Base-by-base conservation (phyloP, 2,888 invertebrate species). In the Rhamphomyia laevipes region DNA sequence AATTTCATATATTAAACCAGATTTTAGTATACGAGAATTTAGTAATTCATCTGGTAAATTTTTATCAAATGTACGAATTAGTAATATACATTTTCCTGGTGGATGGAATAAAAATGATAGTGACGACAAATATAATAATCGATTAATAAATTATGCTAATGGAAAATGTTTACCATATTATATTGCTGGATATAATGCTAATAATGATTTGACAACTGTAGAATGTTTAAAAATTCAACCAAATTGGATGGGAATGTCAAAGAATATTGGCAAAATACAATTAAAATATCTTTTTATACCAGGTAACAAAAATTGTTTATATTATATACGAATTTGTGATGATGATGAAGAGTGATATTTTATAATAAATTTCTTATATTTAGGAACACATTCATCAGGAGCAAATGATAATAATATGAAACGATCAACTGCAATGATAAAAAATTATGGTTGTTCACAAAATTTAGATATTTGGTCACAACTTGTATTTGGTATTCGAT, bases 391-490 rank as follows among this genome's bases (percentile, higher is more conserved):
- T 59, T 77, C 80, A 59, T 76, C 79, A 12, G 80, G 78, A 4
- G 74, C 76, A 43, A 77, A 74, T 60, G 64, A 71, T 2, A 56
- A 58, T 11, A 58, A 59, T 43, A 59, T 55, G 37, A 60, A 60
- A 45, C 57, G 58, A 27, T 60, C 63, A 46, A 64, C 65, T 3
- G 45, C 58, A 47, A 55, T 67, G 10, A 57, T 68, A 11, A 62
- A 63, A 52, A 64, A 66, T 33, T 68, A 64, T 46, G 79, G 80
- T 40, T 61, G 65, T 18, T 59, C 65, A 0, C 90, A 90, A 66
- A 87, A 89, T 64, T 78, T 85, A 51, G 81, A 81, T 60, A 75
- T 90, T 45, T 89, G 87, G 84, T 79, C 81, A 0, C 90, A 91
- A 62, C 74, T 91, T n/a, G 82, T 86, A 1, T 83, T 85, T 63